Base-by-base conservation (phyloP, 2,797 vertebrate genomes). In the Protosalanx chinensis region DNA sequence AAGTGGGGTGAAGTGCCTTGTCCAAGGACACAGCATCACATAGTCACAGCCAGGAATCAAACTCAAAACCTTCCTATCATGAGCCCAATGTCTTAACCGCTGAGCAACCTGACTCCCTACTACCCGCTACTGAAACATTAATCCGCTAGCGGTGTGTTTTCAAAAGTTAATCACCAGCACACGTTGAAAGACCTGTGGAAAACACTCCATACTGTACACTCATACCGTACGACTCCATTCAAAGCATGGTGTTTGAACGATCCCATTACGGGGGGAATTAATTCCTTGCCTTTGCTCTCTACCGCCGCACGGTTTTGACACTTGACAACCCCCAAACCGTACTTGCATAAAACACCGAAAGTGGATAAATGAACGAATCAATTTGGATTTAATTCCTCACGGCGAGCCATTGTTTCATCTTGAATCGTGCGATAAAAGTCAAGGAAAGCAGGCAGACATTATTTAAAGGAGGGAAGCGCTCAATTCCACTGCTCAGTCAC, bases 331-430 rank as follows among this genome's bases (percentile, higher is more conserved):
- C 51, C 13, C 23, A 27, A 3, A 16, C 15, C 4, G 18, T 53
- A n/a, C 7, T 53, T n/a, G 18, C 51, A 53, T 41, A 53, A 53
- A 53, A n/a, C 51, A 53, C 51, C 2, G 15, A 12, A 41, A 41
- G 8, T 12, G 37, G 37, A 41, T 12, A 75, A 78, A 78, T 46
- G 64, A 74, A 30, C 58, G 62, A 72, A 79, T 82, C 72, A 23
- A 62, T 74, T 51, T 56, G 71, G 3, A 53, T 16, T 53, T 53
- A 53, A 53, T 53, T 53, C 15, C 51, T 3, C 7, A 41, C 37
- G 12, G 37, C 0, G 37, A 41, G 37, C 37, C 3, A 10, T 41
- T 41, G 37, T 41, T 12, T 41, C 37, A 7, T 41, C 37, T 41
- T 41, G 37, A 8, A 41, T 41, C 10, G 37, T 41, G 6, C 10